Base-by-base conservation (phyloP, 2,888 invertebrate species). In the Gandaritis pyraliata region DNA sequence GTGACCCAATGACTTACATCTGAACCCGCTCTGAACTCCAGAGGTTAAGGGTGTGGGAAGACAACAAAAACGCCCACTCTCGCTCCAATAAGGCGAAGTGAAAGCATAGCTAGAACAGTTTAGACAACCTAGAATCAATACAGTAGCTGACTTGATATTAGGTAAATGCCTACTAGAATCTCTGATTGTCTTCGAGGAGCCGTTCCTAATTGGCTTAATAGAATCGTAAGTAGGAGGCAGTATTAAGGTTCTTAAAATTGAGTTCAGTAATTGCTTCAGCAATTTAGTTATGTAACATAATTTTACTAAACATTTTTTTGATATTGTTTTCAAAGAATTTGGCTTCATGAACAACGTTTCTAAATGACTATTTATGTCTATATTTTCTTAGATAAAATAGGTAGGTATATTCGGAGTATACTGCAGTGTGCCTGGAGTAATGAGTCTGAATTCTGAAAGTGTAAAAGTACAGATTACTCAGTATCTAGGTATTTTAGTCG, bases 1-100 rank as follows among this genome's bases (percentile, higher is more conserved):
- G 71, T 77, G 78, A 77, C 77, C 78, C 77, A 76, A 76, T 72
- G 78, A 77, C 77, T 78, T 78, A 72, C 71, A 75, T 72, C 69
- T 78, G 78, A 78, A 78, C 78, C 69, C 74, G 66, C 55, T 52
- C 53, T 77, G 78, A 78, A 78, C 78, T 76, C 75, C 63, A 69
- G 58, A 71, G 75, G 70, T 71, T 77, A 72, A 73, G 75, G 77
- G 76, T 75, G 76, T 65, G 70, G 72, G 77, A 78, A 76, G 77
- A 58, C 75, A 69, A 71, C 69, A 71, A 69, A 68, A 70, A 74
- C 73, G 69, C 74, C 77, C 68, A 78, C 70, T 70, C 73, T 69
- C 59, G 56, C 71, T 75, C 71, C 64, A 23, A 69, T 76, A 71
- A 72, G 65, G 65, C 66, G 70, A 70, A 64, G 64, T 61, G 51